Conservation (phyloP, 92 coral and sea anemone species). For the Phenganax subtilis region DNA sequence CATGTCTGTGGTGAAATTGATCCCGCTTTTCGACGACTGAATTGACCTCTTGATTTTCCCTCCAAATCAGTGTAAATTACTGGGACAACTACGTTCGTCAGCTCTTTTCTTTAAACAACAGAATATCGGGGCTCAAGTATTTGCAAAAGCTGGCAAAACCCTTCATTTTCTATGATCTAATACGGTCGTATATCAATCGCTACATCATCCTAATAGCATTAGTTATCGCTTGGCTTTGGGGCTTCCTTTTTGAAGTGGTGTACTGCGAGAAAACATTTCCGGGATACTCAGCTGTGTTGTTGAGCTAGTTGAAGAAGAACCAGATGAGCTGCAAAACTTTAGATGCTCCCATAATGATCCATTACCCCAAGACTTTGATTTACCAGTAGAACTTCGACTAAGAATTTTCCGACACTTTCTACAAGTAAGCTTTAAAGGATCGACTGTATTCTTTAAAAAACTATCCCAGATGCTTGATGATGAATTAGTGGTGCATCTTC, state of each 20-base stretch:
- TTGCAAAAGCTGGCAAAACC: not conserved
- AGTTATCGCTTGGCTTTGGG: not conserved
- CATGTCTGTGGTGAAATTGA: conserved; percentile 14
- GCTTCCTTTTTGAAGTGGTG: not conserved
- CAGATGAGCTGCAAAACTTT: not conserved
- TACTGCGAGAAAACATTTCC: not conserved
- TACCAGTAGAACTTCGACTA: not conserved
- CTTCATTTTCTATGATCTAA: not conserved
- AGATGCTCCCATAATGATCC: not conserved
- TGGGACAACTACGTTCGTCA: not conserved
- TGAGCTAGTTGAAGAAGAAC: not conserved
- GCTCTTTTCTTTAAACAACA: not conserved
- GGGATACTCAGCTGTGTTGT: not conserved
- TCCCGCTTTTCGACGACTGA: not conserved
- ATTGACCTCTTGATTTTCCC: not conserved
- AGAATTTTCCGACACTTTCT: not conserved
- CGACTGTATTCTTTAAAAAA: not conserved
- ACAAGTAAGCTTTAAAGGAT: not conserved
- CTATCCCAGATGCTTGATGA: not conserved
- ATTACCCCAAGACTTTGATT: not conserved
- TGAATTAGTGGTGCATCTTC: too few species aligned
- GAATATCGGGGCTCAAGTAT: not conserved
- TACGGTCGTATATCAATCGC: not conserved
- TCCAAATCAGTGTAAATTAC: not conserved
- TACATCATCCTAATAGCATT: not conserved